These are phyloP conservation scores for Heteromormyrus szaboi DNA, from an alignment of 2,797 vertebrate species.

Conservation along the genomic window DNA sequence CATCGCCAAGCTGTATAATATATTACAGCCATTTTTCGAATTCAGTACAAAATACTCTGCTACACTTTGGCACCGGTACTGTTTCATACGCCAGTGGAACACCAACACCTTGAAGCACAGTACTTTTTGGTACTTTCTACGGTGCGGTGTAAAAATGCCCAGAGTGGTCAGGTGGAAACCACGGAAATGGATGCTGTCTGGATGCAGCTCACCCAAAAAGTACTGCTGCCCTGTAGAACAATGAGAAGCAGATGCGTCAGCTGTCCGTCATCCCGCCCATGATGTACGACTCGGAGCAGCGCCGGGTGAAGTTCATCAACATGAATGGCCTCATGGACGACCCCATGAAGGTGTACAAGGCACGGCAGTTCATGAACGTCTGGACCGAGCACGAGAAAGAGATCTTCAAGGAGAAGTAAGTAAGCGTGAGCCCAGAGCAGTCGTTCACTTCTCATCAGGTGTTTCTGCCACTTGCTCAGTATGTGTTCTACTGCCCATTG, in stretches of 20 bases:
- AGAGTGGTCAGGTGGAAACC: neutral
- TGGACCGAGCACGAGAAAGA: constrained; percentile 98
- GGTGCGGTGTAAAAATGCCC: neutral
- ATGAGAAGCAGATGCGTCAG: constrained; percentile 98
- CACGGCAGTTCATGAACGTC: constrained; percentile 96
- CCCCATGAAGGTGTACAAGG: constrained; percentile 96
- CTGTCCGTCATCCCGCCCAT: constrained; percentile 97
- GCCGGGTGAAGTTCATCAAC: constrained; percentile 94
- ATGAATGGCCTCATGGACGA: constrained; percentile 99
- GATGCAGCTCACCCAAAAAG: neutral
- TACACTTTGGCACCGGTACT: too few relatives aligned
- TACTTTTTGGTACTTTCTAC: neutral
- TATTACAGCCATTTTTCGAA: neutral
- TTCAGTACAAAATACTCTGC: neutral
- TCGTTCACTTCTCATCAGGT: neutral
- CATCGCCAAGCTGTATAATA: neutral
- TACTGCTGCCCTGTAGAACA: constrained; percentile 72
- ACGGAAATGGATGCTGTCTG: neutral
- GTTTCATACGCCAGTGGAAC: too few relatives aligned
- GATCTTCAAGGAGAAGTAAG: constrained; percentile 98
- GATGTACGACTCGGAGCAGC: constrained; percentile 96
- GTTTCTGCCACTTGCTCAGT: neutral
- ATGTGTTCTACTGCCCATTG: neutral
- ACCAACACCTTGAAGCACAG: neutral
- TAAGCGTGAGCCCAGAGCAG: constrained; percentile 11